These are phyloP conservation scores for Calliopsis andreniformis DNA, from an alignment of 1,140 invertebrate species.

Conservation along the genomic window DNA sequence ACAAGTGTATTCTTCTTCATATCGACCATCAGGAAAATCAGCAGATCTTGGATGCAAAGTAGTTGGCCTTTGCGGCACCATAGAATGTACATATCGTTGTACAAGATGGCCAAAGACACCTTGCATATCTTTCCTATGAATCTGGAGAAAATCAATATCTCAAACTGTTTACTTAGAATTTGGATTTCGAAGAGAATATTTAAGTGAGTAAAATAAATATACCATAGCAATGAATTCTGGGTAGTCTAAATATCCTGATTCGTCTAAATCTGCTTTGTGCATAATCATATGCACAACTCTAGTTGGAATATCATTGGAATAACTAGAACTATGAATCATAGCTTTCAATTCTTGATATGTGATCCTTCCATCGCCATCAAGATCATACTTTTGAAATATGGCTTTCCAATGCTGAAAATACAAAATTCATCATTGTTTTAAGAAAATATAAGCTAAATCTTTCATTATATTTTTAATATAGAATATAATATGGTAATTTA, in stretches of 20 bases:
- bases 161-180: background rate
- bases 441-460: background rate
- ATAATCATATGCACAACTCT: conserved; percentile 88
- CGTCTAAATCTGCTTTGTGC: conserved; percentile 86
- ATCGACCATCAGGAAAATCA: conserved; percentile 87
- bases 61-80: conserved; percentile 80
- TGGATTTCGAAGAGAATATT: background rate
- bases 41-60: conserved; percentile 70
- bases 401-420: conserved; percentile 78
- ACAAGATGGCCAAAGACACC: conserved; percentile 83
- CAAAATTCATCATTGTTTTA: too few species aligned
- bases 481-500: background rate
- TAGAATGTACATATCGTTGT: conserved; percentile 81
- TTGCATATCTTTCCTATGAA: conserved; percentile 83
- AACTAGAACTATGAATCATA: conserved; percentile 84
- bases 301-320: conserved; percentile 87
- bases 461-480: conserved; percentile 10
- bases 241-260: conserved; percentile 88
- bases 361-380: conserved; percentile 88
- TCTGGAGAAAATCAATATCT: conserved; percentile 53
- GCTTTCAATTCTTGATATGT: conserved; percentile 86
- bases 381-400: conserved; percentile 86
- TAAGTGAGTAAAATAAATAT: conserved; percentile 58
- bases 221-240: conserved; percentile 90
- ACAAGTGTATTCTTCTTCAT: conserved; percentile 93